Evolutionary conservation across 2,888 invertebrate species (phyloP), one percentile per base, ranked within the genome.

Genomic region (Autographa pulchrina): DNA sequence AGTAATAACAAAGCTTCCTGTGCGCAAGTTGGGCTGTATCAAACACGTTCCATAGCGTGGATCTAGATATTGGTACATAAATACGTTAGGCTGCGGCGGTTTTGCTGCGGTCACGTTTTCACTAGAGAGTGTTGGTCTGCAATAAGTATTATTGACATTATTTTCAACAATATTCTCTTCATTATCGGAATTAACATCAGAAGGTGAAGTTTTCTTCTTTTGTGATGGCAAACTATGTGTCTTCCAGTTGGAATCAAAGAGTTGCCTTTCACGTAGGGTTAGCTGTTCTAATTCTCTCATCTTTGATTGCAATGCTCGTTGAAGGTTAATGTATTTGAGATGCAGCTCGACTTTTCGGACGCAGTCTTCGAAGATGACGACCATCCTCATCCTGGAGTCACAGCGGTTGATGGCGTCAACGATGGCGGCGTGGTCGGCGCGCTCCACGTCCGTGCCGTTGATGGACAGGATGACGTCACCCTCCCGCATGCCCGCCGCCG

Each of bases 391-490:
- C 79, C 98, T 96, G 31, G 98, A 96, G 89, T 98, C 98, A 94
- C 99, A 98, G 89, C 97, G 97, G 93, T 98, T 98, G 82, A 99
- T 99, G 88, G 98, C 98, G 85, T 97, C 97, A n/a, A 99, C 99
- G 81, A 99, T 96, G 65, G 98, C 97, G 89, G 98, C 97, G 93
- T 99, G 99, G 89, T 99, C 98, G n/a, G 98, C 98, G 84, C 98
- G 97, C 91, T 99, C 99, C 97, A 99, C 98, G 89, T 98, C 99
- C 60, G 97, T 97, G n/a, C 99, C 99, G 93, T 99, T 99, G 86
- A 99, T 99, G 60, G 99, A 98, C 54, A 99, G 96, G 85, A 99
- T 99, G 58, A 99, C 99, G 92, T 99, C 99, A 18, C 99, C 99
- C 93, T 99, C 98, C 13, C 99, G 96, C 98, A 99, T 98, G 8